Conservation (phyloP, 1,140 invertebrate genomes). For the Brachionus plicatilis region DNA sequence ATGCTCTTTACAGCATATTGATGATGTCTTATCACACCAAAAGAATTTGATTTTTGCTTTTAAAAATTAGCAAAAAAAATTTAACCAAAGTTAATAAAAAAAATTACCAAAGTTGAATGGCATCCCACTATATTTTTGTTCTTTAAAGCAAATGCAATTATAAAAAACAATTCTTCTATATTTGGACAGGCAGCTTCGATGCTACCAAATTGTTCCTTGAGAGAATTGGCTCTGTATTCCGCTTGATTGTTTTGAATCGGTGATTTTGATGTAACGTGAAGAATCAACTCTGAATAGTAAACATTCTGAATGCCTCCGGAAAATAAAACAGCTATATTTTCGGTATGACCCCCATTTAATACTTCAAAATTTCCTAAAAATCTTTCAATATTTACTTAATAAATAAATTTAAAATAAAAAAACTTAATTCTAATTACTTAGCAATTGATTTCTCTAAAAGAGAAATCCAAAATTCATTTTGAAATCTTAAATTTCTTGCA, state of each 20-base stretch:
- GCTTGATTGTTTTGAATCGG: not conserved
- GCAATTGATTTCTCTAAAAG: conserved; percentile 26
- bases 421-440: not conserved
- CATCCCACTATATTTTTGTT: conserved; percentile 14
- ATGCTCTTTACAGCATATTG: conserved; percentile 21
- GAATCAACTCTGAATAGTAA: not conserved
- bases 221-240: not conserved
- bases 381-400: not conserved
- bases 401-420: not conserved
- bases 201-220: not conserved
- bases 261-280: not conserved
- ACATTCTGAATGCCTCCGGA: conserved; percentile 24
- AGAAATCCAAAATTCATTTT: conserved; percentile 37
- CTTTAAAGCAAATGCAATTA: not conserved
- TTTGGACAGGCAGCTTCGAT: not conserved
- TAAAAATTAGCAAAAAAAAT: not conserved
- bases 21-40: not conserved
- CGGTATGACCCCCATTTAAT: conserved; percentile 10
- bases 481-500: not conserved
- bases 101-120: conserved; percentile 14
- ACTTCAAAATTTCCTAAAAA: conserved; percentile 28
- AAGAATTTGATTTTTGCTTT: not conserved
- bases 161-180: conserved; percentile 7
- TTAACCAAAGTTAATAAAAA: not conserved
- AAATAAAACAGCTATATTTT: not conserved